Evolutionary conservation across 2,888 invertebrate genomes (phyloP).

Genomic region (Carpatolechia fugitivella): DNA sequence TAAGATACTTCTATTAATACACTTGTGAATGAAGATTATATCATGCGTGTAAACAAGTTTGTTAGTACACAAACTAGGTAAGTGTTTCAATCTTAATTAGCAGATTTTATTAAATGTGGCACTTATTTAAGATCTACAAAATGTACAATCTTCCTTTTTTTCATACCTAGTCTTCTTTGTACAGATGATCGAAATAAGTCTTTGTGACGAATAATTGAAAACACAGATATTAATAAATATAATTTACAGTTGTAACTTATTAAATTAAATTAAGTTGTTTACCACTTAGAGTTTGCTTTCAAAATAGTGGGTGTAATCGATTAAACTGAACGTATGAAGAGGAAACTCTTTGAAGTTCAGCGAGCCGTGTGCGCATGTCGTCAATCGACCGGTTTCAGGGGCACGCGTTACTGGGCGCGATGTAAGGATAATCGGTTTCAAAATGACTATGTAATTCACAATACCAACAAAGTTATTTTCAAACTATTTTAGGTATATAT

Average conservation of each 20-base stretch:
- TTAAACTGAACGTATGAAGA: slow-evolving; percentile 46
- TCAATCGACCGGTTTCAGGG: slow-evolving; percentile 55
- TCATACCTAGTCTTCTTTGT: too few relatives aligned
- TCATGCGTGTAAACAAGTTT: slow-evolving; percentile 2
- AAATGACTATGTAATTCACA: too few relatives aligned
- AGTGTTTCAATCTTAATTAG: too few relatives aligned
- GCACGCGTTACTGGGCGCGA: slow-evolving; percentile 20
- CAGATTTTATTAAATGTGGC: too few relatives aligned
- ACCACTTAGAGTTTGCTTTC: neutral
- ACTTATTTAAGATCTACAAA: too few relatives aligned
- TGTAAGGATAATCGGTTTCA: slow-evolving; percentile 10
- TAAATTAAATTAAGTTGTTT: neutral
- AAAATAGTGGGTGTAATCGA: slow-evolving; percentile 35
- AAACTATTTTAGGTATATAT: too few relatives aligned
- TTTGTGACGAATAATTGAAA: too few relatives aligned
- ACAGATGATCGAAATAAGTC: too few relatives aligned
- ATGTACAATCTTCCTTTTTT: too few relatives aligned
- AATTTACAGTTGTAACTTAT: too few relatives aligned
- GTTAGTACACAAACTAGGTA: neutral
- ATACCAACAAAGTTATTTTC: too few relatives aligned
- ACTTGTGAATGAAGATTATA: slow-evolving; percentile 1
- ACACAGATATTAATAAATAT: too few relatives aligned
- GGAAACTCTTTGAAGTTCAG: slow-evolving; percentile 63
- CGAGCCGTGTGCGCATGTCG: slow-evolving; percentile 50
- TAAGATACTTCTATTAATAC: neutral